Base-by-base conservation (phyloP, 2,888 invertebrate genomes). In the Cephus spinipes region DNA sequence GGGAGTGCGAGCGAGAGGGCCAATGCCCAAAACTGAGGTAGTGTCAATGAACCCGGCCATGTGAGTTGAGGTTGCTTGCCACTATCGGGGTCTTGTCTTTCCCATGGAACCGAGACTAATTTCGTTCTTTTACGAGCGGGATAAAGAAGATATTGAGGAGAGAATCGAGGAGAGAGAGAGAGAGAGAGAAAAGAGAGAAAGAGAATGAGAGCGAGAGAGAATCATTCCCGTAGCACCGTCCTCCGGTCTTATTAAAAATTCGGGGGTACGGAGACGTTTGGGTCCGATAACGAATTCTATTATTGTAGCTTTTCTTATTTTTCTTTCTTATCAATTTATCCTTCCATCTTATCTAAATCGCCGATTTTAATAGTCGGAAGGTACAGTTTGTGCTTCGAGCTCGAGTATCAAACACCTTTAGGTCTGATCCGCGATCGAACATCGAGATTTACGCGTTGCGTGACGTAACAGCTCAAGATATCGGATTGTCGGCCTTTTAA, bases 11-110 rank as follows among this genome's bases (percentile, higher is more conserved):
- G 86, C 86, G 87, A 87, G 86, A 89, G 86, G 87, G 86, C 87
- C 87, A 89, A 89, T 89, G 91, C 90, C 91, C 89, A 91, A 91
- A 91, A 91, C 89, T 90, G 88, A 87, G 88, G 84, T 89, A 89
- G 89, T 90, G 91, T 91, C 91, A 90, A 90, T 90, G 90, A 90
- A 90, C 90, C 87, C 90, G 85, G 85, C 89, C 89, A 90, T 89
- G 90, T 89, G 90, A 90, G 89, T 88, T 84, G 85, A 77, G 81
- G 85, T 87, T 82, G 83, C 86, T 87, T 87, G 88, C 85, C 87
- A 86, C 89, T 90, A 91, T 89, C 90, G 90, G 90, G 91, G 91
- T 91, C 91, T 91, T 91, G 91, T 91, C 91, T 91, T 91, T 91
- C 91, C 91, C 91, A 91, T 90, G 91, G 88, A 88, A 88, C 89